phyloP scores from a whole-genome alignment of 1,140 invertebrate genomes.

The Ips typographus region DNA sequence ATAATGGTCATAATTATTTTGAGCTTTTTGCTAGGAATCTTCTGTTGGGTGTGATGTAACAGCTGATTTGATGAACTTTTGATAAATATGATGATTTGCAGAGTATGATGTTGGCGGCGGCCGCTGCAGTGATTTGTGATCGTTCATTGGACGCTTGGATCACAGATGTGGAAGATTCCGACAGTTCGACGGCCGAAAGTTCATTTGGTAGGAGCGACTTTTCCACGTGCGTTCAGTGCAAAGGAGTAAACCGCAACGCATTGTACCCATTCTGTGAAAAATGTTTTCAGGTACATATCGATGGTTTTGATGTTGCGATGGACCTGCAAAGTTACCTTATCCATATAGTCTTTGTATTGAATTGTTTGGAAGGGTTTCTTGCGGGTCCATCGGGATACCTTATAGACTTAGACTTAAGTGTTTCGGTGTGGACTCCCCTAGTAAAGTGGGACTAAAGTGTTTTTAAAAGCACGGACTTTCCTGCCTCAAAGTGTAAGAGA shows the following conservation, averaged over 20 bases:
- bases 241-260: conserved; percentile 62
- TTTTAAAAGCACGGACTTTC: conserved; percentile 16
- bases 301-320: neutral
- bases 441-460: conserved; percentile 11
- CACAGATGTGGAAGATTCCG: conserved; percentile 57
- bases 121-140: conserved; percentile 43
- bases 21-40: neutral
- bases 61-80: neutral
- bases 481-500: neutral
- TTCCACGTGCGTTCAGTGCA: conserved; percentile 64
- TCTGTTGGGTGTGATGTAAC: neutral
- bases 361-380: too few relatives aligned
- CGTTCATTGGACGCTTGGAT: conserved; percentile 45
- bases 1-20: neutral
- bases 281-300: conserved; percentile 60
- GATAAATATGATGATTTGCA: conserved; percentile 24
- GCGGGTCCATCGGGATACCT: too few relatives aligned
- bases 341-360: too few relatives aligned
- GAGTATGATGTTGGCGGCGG: conserved; percentile 41
- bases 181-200: conserved; percentile 53
- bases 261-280: conserved; percentile 66
- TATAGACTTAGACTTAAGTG: neutral
- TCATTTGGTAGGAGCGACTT: conserved; percentile 60
- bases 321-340: conserved; percentile 10
- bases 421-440: conserved; percentile 5